Evolutionary conservation across 1,140 invertebrate genomes (phyloP), one percentile per base, ranked within the genome.

Genomic region (Euura lappo): DNA sequence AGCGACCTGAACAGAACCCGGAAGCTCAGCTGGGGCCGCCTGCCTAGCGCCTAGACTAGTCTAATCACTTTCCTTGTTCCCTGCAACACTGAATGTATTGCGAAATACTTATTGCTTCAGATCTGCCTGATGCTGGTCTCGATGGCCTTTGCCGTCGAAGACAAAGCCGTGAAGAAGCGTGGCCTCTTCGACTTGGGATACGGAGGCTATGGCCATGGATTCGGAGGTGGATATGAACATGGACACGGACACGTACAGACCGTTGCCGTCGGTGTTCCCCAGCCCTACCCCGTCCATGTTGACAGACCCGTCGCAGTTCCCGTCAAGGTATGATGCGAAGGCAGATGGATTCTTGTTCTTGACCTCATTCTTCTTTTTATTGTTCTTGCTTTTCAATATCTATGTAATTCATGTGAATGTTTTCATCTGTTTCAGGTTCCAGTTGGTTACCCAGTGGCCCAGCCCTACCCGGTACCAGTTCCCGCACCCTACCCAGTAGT

Each of bases 401-500:
- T 28, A 1, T 28, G 28, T 28, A 28, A 28, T 28, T 28, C 28
- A 28, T 28, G 28, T 28, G n/a, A 65, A 45, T 64, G 66, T 77
- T 44, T 76, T 73, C 70, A 28, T 74, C 28, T 70, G 46, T 51
- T 79, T 8, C 71, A 87, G 84, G 85, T 88, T 8, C 28, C 28
- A 28, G 28, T 28, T 28, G 28, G 28, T 28, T 28, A 28, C 28
- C 81, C 87, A 78, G 87, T 87, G 11, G 79, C 78, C 7, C 79
- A 87, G 2, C 82, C 86, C 45, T 79, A 83, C 8, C 83, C 87
- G 73, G 84, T 87, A 0, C 70, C 83, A 1, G 85, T 86, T 28
- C 85, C 84, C 51, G 86, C 87, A 0, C 85, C 85, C 2, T 87
- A 87, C 75, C 87, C 87, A 68, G 86, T 87, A 0, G 70, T 87